Base-by-base conservation (phyloP, 1,140 invertebrate species). In the Drosophila suzukii region DNA sequence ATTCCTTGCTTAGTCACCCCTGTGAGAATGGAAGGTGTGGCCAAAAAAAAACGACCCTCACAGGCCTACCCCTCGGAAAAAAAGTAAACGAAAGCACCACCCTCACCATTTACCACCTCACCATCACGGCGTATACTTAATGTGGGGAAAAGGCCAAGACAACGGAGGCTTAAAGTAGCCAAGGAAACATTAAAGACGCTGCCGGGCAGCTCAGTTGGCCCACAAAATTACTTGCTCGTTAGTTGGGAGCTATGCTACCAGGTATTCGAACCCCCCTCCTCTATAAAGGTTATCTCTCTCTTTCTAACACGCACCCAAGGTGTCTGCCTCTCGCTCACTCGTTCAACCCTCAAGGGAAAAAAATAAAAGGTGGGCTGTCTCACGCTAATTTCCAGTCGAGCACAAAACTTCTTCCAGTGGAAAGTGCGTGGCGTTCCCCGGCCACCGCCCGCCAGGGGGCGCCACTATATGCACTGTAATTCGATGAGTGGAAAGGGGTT, bases 141-240 rank as follows among this genome's bases (percentile, higher is more conserved):
- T 89, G 61, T 75, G 61, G 30, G 68, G 17, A 67, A 65, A 65
- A 79, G 61, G 65, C 60, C 67, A 71, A 60, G 77, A 71, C 67
- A 66, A 74, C 43, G 53, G 50, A 47, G 73, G 66, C 84, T 89
- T 89, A 84, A 89, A 89, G 84, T 89, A 84, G 84, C 77, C 80
- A 84, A 65, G 84, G 77, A 63, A 81, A 83, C 84, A 68, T 54
- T 59, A 43, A 73, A 76, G 65, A 56, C 70, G 65, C 71, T 62
- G 55, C 47, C 46, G 24, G 43, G 51, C 47, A 43, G 79, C 71
- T 79, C 67, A 80, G 83, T 74, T 88, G 84, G 76, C 73, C 71
- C 84, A 89, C 80, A 89, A 83, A 81, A 86, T 83, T 90, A 80
- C 82, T 80, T 81, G 73, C 88, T 83, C 88, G 82, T 90, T 90